Conservation (phyloP, 2,113 vertebrate species). For the Addax nasomaculatus region DNA sequence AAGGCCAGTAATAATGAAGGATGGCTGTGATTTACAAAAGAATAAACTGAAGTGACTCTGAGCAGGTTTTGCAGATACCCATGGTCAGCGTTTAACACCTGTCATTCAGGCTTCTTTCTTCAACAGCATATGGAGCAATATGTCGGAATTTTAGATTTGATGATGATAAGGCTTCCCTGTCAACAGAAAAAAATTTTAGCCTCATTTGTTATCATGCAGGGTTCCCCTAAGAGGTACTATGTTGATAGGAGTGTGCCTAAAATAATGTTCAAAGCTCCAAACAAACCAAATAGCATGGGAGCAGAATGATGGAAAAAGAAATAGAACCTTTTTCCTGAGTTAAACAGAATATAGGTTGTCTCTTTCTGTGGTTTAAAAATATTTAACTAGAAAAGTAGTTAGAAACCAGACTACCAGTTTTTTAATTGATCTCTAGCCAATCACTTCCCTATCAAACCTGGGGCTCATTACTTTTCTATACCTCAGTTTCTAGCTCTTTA, state of each 20-base stretch:
- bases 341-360: background rate
- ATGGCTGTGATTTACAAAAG: conserved; percentile 3
- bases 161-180: conserved; percentile 80
- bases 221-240: background rate
- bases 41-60: background rate
- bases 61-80: background rate
- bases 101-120: conserved; percentile 36
- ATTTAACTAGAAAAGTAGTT: background rate
- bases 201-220: background rate
- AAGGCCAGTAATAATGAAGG: background rate
- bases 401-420: background rate
- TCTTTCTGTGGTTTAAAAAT: background rate
- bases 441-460: background rate
- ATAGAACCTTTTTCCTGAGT: background rate
- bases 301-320: background rate
- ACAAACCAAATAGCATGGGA: background rate
- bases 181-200: conserved; percentile 31
- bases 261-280: background rate
- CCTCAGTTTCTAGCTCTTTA: background rate
- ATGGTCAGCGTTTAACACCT: background rate
- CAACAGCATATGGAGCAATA: conserved; percentile 81
- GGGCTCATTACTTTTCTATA: background rate
- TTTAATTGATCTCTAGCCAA: background rate
- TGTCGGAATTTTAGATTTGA: conserved; percentile 87
- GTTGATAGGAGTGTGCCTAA: background rate